Percentiles rank a stretch among this genome's conserved stretches.
These are phyloP conservation scores for Eumacrocentrus americanus DNA, from an alignment of 2,888 invertebrate genomes.

Conservation along the genomic window DNA sequence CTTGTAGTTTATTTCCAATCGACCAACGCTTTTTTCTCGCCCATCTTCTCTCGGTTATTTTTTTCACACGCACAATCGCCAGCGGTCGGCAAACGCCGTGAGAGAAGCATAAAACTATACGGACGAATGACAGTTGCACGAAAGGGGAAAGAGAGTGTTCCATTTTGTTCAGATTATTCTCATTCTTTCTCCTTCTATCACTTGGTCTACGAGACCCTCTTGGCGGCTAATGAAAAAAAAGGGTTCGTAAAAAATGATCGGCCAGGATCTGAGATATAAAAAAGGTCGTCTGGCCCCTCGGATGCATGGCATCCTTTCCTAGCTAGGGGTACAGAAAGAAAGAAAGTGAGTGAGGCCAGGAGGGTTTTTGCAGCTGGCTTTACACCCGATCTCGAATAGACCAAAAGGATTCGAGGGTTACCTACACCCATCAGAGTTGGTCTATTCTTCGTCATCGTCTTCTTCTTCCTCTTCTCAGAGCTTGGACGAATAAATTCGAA, in stretches of 20 bases:
- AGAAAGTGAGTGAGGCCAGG: conserved; percentile 31
- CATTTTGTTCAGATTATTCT: conserved; percentile 21
- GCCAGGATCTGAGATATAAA: conserved; percentile 56
- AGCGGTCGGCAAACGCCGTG: neutral
- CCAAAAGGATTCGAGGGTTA: conserved; percentile 52
- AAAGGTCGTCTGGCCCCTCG: conserved; percentile 45
- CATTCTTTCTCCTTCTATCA: conserved; percentile 20
- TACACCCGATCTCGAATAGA: conserved; percentile 37
- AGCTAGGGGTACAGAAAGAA: conserved; percentile 24
- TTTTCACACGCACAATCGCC: conserved; percentile 20
- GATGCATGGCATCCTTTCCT: conserved; percentile 51
- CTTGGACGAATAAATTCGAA: conserved; percentile 58
- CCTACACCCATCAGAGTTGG: conserved; percentile 4
- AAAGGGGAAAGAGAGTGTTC: conserved; percentile 43
- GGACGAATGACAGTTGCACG: conserved; percentile 53
- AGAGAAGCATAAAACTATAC: conserved; percentile 13
- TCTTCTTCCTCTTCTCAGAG: conserved; percentile 45
- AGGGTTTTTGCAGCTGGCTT: conserved; percentile 60
- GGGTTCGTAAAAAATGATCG: conserved; percentile 61
- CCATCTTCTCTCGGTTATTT: too few species aligned
- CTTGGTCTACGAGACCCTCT: conserved; percentile 9
- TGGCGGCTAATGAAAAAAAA: conserved; percentile 51
- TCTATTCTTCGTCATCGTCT: conserved; percentile 29
- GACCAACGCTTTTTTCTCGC: too few species aligned
- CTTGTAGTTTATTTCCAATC: too few species aligned